Evolutionary conservation across 2,888 invertebrate genomes (phyloP), one percentile per base, ranked within the genome.

Genomic region (Amiota minor): DNA sequence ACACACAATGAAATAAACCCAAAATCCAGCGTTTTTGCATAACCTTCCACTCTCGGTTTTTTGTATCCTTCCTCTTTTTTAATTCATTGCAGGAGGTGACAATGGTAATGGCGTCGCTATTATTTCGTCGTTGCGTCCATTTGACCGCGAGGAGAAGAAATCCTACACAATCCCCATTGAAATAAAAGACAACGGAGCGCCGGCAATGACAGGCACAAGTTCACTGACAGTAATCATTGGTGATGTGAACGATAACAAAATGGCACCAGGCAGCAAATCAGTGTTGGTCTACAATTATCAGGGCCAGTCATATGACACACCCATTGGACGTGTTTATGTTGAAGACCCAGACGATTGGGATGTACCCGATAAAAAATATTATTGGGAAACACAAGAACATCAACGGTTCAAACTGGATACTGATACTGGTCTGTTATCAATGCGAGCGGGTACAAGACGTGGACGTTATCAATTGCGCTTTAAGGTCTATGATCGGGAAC

Each of bases 301-400:
- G 93, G 96, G 96, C 20, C 95, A 95, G 90, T 94, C 96, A 72
- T 95, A 95, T 74, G 96, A 95, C 81, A 96, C 97, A 0, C 95
- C 95, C 89, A 96, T 98, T 76, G 98, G 98, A 14, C 92, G 97
- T 79, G 98, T 98, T 9, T 98, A 98, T 89, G 98, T 98, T 0
- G 96, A 97, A 88, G 99, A 99, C 91, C 91, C 96, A 74, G 99
- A 99, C 89, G 99, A 99, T 89, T 99, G 99, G 99, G 99, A 99
- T 91, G 91, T 98, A 74, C 96, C 96, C 0, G 98, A 99, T 88
- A 99, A 99, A 90, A 97, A 96, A 82, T 99, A 98, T 91, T 96
- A 96, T 87, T 97, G 97, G 96, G 97, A 96, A 87, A 93, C 93
- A 72, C 91, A 93, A 70, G 95, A 96, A 88, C 96, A 97, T 91